Conservation (phyloP, 2,797 vertebrate species). For the Salarias fasciatus region DNA sequence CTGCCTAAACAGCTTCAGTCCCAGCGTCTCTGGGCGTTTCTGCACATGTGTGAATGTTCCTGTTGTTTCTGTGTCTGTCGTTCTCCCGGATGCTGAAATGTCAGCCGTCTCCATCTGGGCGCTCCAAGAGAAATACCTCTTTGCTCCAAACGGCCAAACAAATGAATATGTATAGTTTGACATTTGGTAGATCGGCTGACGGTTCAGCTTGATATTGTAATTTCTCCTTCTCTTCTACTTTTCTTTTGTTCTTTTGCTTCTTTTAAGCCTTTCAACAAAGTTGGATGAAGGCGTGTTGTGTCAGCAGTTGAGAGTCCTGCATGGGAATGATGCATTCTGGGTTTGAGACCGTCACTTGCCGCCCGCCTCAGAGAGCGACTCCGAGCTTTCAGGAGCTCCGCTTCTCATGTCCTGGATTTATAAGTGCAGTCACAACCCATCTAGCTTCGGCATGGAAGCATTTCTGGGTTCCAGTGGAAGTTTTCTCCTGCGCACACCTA, state of each 20-base stretch:
- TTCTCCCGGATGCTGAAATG: conserved; percentile 53
- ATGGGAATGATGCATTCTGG: conserved; percentile 35
- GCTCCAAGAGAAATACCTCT: conserved; percentile 22
- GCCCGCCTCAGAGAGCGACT: conserved; percentile 26
- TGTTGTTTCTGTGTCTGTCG: conserved; percentile 49
- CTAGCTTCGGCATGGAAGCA: conserved; percentile 19
- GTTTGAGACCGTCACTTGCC: conserved; percentile 40
- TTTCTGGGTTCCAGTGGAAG: conserved; percentile 35
- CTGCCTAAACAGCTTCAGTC: too few relatives aligned
- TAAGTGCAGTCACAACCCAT: conserved; percentile 36
- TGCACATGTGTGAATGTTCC: conserved; percentile 30
- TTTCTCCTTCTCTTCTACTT: conserved; percentile 27
- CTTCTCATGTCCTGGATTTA: too few relatives aligned
- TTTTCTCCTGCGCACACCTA: too few relatives aligned
- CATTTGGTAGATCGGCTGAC: conserved; percentile 61
- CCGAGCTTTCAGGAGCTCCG: too few relatives aligned
- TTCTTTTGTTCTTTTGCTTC: conserved; percentile 2
- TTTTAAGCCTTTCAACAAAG: conserved; percentile 29
- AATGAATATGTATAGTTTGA: conserved; percentile 71
- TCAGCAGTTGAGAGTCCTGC: conserved; percentile 15
- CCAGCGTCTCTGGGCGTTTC: not conserved
- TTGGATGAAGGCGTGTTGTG: conserved; percentile 35
- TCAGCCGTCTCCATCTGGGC: conserved; percentile 50
- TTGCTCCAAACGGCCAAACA: conserved; percentile 42
- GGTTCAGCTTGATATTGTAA: conserved; percentile 52